Percentiles rank a stretch among this genome's conserved stretches.
These are phyloP conservation scores for Latheticus oryzae DNA, from an alignment of 2,888 invertebrate genomes.

Conservation along the genomic window DNA sequence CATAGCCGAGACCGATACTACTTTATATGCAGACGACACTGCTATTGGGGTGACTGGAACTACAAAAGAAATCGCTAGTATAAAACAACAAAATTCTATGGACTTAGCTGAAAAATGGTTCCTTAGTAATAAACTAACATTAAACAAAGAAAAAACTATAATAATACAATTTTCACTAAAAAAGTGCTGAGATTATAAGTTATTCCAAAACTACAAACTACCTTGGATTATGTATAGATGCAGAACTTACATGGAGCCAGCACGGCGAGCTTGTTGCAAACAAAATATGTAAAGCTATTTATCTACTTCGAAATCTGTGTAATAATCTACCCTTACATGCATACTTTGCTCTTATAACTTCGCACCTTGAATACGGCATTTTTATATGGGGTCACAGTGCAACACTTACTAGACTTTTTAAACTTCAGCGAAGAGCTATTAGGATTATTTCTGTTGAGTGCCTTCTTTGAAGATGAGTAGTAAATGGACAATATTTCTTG, in stretches of 20 bases:
- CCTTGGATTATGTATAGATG: neutral
- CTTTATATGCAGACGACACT: conserved; percentile 1
- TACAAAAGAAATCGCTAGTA: neutral
- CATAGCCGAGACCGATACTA: neutral
- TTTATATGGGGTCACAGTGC: neutral
- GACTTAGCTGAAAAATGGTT: neutral
- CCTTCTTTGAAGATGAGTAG: no score
- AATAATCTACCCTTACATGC: neutral
- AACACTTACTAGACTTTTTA: conserved; percentile 1
- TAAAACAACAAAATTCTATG: neutral
- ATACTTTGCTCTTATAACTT: neutral
- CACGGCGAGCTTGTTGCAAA: neutral
- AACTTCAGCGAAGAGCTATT: neutral
- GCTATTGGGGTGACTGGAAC: conserved; percentile 3
- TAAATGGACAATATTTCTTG: no score
- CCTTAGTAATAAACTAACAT: neutral
- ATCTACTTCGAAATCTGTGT: no score
- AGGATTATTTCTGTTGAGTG: conserved; percentile 1
- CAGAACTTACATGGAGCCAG: neutral
- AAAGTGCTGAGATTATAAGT: neutral
- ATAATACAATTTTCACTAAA: neutral
- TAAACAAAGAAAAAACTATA: neutral
- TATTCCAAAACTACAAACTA: neutral
- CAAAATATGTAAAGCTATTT: conserved; percentile 4
- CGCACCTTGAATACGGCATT: conserved; percentile 1